These are phyloP conservation scores for Lutjanus argentimaculatus DNA, from an alignment of 2,797 vertebrate genomes.

Conservation along the genomic window DNA sequence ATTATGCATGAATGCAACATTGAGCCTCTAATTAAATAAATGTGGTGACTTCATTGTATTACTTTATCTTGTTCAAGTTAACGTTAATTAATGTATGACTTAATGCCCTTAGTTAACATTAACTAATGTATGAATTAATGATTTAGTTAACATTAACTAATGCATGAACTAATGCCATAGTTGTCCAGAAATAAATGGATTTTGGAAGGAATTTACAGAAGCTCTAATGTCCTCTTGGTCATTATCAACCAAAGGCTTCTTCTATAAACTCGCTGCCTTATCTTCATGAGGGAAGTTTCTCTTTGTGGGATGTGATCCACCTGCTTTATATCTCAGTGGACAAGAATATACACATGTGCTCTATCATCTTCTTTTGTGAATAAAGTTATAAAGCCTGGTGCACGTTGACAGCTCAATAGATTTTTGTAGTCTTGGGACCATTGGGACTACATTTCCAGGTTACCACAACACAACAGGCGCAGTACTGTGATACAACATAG, in stretches of 20 bases:
- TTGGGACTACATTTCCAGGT: conserved; percentile 16
- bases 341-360: background rate
- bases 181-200: conserved; percentile 61
- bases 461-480: background rate
- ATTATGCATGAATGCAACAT: conserved; percentile 67
- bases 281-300: conserved; percentile 61
- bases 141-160: too few relatives aligned
- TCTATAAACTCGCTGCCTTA: conserved; percentile 28
- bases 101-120: too few relatives aligned
- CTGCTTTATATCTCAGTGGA: background rate
- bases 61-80: conserved; percentile 51
- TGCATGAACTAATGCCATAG: too few relatives aligned
- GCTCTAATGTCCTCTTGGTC: conserved; percentile 58
- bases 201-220: conserved; percentile 63
- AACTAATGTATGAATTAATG: too few relatives aligned
- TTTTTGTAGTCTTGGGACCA: background rate
- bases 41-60: conserved; percentile 55
- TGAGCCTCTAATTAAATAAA: conserved; percentile 69
- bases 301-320: conserved; percentile 66
- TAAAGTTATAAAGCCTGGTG: conserved; percentile 1
- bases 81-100: too few relatives aligned
- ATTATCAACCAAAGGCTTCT: conserved; percentile 44
- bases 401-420: background rate
- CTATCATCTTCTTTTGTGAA: background rate
- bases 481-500: background rate